These are phyloP conservation scores for Cydia pomonella DNA, from an alignment of 1,140 invertebrate species.

Conservation along the genomic window DNA sequence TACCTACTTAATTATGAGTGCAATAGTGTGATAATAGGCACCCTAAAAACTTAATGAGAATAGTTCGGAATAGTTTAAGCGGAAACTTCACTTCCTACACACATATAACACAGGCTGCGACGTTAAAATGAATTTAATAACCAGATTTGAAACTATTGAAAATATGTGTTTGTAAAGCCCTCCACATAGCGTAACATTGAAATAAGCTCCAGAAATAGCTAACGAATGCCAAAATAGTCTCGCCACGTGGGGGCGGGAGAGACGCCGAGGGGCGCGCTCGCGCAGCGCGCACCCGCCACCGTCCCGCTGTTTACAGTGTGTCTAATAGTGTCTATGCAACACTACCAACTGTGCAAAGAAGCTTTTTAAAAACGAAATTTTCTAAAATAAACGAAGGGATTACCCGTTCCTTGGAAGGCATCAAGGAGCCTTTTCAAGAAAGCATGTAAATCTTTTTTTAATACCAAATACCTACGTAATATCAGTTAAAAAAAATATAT, in stretches of 20 bases:
- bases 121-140: not conserved
- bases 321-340: not conserved
- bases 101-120: no score
- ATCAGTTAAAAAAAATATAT: no score
- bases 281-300: not conserved
- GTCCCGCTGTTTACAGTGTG: not conserved
- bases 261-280: constrained; percentile 19
- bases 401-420: no score
- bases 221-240: constrained; percentile 34
- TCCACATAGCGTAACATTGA: constrained; percentile 41
- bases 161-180: constrained; percentile 34
- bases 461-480: no score
- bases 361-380: no score
- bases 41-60: no score
- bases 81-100: not conserved
- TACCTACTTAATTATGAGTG: no score
- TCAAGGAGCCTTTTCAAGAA: no score
- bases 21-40: no score
- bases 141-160: not conserved
- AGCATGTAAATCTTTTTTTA: no score
- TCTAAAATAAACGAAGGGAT: no score
- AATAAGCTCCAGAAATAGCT: constrained; percentile 49
- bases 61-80: no score
- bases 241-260: constrained; percentile 48
- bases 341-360: not conserved